Base-by-base conservation (phyloP, 2,797 vertebrate genomes). In the Anisognathus igniventris region DNA sequence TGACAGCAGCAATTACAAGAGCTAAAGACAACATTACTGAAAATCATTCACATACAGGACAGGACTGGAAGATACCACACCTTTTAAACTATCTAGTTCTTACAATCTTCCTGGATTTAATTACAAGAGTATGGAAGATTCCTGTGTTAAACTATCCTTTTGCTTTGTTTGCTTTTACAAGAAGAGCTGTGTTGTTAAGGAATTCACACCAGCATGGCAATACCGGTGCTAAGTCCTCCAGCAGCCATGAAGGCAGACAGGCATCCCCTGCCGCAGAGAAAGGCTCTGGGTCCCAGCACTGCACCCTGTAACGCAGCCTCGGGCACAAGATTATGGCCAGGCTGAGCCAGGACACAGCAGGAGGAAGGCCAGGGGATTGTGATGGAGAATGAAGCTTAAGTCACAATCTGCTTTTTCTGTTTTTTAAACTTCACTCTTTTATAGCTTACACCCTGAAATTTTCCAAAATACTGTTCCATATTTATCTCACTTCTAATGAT, bases 191-290 rank as follows among this genome's bases (percentile, higher is more conserved):
- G 5, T 3, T 17, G 28, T 58, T 56, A 68, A 56, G 48, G 71
- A 79, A 77, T 45, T 33, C 65, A 57, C 47, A 54, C 22, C 11
- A 50, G 24, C 5, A 39, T 0, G 1, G 16, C 40, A 77, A 20
- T 17, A 42, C 18, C 8, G 27, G 24, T 13, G 53, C 67, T 45
- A 48, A 48, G 7, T 31, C 68, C 44, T 8, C 3, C 62, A 53
- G 42, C 25, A 47, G 20, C 3, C 39, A 17, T 0, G 13, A 17
- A 28, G 2, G 11, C 23, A 33, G 33, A 48, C 7, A 12, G 0
- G 1, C 7, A 8, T 7, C 22, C 17, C 14, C 47, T 9, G 24
- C 24, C 17, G 31, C 57, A 13, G 2, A 15, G 14, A 30, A 37
- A 7, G 42, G 60, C 51, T 67, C 48, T 0, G 7, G 40, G 48